Evolutionary conservation across 2,888 invertebrate species (phyloP), one percentile per base, ranked within the genome.

Genomic region (Chymomyza fuscimana): DNA sequence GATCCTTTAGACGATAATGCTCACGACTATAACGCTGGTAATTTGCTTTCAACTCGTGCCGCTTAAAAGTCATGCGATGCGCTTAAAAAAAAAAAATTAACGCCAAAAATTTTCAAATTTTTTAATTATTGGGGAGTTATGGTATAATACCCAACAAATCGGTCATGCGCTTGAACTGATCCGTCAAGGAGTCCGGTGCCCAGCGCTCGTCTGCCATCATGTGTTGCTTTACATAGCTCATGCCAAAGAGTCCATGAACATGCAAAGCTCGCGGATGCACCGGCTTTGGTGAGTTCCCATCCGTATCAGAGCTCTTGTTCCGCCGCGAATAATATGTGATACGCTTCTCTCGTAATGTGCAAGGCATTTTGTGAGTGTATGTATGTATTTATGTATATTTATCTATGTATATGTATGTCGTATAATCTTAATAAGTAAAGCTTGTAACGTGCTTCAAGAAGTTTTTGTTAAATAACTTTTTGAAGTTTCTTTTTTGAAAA

Each of bases 241-340:
- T 75, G 10, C 92, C 92, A 36, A 92, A 91, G 15, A 92, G 81
- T 3, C 91, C 91, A 82, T 92, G 92, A 56, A 82, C 81, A 10
- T 84, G 78, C 40, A 90, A 72, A 3, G 90, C 76, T 0, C 82
- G 83, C 0, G 91, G 89, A 78, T 88, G 88, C 58, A 90, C 90
- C 3, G 91, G 89, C 61, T 82, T 90, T 0, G 90, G 89, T 1
- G 89, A 86, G 67, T 86, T 40, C 2, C 73, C 72, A 74, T 86
- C 76, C n/a, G 63, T 56, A 54, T 81, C 87, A 15, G 59, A 68
- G 1, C 66, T 40, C 56, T 69, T 86, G n/a, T 70, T 65, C 7
- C 70, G 71, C 3, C 71, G 70, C 4, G 69, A 32, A 32, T 5
- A 32, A 12, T 46, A 2, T 15, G 12, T 3, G 12, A 78, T 22